A percentile compares a stretch with the other conserved stretches of the same genome.
Evolutionary conservation across 2,888 invertebrate species (phyloP).

Genomic region (Branchipolynoe longqiensis): DNA sequence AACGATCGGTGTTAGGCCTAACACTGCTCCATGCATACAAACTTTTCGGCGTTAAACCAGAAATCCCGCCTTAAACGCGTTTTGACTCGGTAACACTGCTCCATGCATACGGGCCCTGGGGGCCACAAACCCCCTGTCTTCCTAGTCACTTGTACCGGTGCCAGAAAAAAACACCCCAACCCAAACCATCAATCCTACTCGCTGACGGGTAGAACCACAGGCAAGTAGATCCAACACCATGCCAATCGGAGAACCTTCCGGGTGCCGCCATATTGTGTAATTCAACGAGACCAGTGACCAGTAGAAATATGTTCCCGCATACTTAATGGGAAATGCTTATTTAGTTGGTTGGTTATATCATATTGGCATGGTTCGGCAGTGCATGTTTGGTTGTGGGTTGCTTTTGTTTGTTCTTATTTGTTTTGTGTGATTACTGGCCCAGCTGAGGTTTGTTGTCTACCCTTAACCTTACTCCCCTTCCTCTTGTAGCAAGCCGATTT

Average conservation of each 20-base stretch:
- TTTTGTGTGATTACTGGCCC: not conserved
- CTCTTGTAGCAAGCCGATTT: constrained; percentile 49
- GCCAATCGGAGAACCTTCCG: constrained; percentile 11
- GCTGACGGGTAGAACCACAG: not conserved
- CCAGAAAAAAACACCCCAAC: too few relatives aligned
- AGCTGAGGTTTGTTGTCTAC: not conserved
- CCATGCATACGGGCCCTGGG: too few relatives aligned
- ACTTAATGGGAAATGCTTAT: not conserved
- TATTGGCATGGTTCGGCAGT: constrained; percentile 40
- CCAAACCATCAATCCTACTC: too few relatives aligned
- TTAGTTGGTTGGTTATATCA: not conserved
- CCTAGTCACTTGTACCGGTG: too few relatives aligned
- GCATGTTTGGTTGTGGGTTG: constrained; percentile 26
- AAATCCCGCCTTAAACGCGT: too few relatives aligned
- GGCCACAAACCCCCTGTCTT: too few relatives aligned
- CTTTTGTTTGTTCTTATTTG: not conserved
- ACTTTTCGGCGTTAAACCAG: too few relatives aligned
- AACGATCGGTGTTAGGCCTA: too few relatives aligned
- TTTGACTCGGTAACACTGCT: too few relatives aligned
- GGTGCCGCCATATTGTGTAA: too few relatives aligned
- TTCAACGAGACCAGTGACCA: too few relatives aligned
- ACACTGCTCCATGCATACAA: too few relatives aligned
- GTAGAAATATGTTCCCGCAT: not conserved
- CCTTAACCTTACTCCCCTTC: constrained; percentile 23
- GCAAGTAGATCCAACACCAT: constrained; percentile 39